Conservation (phyloP, 2,113 vertebrate genomes). For the Puma concolor region DNA sequence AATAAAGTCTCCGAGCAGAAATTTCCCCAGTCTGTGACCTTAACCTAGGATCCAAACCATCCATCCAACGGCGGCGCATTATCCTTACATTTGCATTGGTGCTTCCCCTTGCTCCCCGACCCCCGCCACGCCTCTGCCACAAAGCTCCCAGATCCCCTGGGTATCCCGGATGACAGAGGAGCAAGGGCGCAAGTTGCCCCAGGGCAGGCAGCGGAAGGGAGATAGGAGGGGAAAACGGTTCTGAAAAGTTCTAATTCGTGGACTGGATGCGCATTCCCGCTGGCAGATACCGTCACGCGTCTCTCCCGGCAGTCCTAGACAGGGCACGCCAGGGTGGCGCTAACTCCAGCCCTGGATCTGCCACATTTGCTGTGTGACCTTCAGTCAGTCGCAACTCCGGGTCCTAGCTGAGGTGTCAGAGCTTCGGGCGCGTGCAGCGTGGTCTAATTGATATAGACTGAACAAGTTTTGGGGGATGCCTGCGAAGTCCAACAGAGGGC, state of each 20-base stretch:
- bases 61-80: not conserved
- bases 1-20: not conserved
- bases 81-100: not conserved
- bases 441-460: not conserved
- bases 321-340: not conserved
- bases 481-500: not conserved
- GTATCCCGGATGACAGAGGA: not conserved
- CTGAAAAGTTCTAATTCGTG: not conserved
- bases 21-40: not conserved
- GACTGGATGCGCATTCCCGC: not conserved
- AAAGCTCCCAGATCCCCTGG: not conserved
- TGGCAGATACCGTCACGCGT: rapidly evolving
- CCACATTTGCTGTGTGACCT: not conserved
- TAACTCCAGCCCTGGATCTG: not conserved
- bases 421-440: not conserved
- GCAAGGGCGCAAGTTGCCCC: not conserved
- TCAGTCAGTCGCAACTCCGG: not conserved
- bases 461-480: not conserved
- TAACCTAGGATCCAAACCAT: not conserved
- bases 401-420: not conserved
- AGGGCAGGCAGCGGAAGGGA: not conserved
- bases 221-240: not conserved
- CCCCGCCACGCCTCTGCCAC: not conserved
- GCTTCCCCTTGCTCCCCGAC: not conserved
- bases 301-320: rapidly evolving